phyloP scores from a whole-genome alignment of 2,888 invertebrate genomes.

The Nomada fucata region DNA sequence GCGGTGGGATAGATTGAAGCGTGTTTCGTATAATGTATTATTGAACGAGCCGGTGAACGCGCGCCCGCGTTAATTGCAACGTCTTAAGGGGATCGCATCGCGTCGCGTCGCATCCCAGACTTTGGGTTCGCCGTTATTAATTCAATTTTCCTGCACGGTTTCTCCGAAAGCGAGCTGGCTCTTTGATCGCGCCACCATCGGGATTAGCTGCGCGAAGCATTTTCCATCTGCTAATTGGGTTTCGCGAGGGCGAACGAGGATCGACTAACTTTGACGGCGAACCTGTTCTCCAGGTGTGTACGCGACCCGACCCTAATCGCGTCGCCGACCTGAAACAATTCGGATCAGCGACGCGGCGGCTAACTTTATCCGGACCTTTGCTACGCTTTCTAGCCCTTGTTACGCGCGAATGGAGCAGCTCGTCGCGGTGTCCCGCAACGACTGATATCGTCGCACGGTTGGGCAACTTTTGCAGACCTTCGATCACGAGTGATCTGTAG shows the following conservation, averaged over 20 bases:
- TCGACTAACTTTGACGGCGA: conserved; percentile 65
- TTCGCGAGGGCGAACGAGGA: conserved; percentile 66
- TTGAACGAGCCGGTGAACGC: conserved; percentile 14
- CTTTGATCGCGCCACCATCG: conserved; percentile 64
- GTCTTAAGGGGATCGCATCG: conserved; percentile 39
- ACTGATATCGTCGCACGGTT: too few species aligned
- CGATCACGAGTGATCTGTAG: too few species aligned
- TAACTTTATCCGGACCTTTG: conserved; percentile 57
- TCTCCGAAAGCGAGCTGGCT: conserved; percentile 40
- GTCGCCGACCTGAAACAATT: conserved; percentile 63
- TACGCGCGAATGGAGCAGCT: neutral
- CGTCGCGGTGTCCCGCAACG: neutral
- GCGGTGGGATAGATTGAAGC: neutral
- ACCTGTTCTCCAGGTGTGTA: conserved; percentile 56
- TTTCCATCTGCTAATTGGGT: conserved; percentile 70
- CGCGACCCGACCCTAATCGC: conserved; percentile 58
- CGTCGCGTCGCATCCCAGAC: neutral
- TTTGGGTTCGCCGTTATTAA: conserved; percentile 59
- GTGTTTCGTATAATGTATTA: conserved; percentile 1
- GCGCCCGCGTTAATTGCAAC: conserved; percentile 45
- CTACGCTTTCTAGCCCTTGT: too few species aligned
- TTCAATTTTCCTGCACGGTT: conserved; percentile 58
- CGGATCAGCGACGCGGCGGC: conserved; percentile 45
- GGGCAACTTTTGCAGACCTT: too few species aligned
- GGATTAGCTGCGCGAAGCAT: conserved; percentile 43